Evolutionary conservation across 2,113 vertebrate genomes (phyloP).

Genomic region (Arizona elegans): DNA sequence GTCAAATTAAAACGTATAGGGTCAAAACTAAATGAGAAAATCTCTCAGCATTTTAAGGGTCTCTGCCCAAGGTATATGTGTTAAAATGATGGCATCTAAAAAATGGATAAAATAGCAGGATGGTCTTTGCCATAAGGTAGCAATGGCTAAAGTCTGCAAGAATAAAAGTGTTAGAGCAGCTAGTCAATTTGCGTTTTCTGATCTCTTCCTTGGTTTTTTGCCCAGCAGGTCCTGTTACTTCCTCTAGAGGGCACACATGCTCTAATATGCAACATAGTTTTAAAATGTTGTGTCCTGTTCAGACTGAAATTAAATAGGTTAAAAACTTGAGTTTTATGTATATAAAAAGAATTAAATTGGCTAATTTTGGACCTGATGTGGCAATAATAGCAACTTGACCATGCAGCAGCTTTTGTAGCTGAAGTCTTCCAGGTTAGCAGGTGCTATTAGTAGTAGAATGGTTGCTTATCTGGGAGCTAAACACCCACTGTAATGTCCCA

Average conservation of each 20-base stretch:
- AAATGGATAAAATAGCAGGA: not conserved
- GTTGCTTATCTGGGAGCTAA: not conserved
- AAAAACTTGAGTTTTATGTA: not conserved
- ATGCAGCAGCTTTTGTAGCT: not conserved
- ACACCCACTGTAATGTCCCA: no score
- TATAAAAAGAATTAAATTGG: not conserved
- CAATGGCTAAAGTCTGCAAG: not conserved
- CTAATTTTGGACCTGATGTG: not conserved
- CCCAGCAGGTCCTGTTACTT: not conserved
- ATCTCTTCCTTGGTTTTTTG: not conserved
- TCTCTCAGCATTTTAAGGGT: not conserved
- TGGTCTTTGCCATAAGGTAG: not conserved
- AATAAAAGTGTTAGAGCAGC: not conserved
- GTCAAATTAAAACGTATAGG: not conserved
- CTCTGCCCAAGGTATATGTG: not conserved
- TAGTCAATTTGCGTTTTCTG: not conserved
- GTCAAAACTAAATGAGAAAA: not conserved
- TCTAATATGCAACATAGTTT: not conserved
- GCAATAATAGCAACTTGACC: not conserved
- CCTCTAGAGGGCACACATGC: constrained; percentile 12
- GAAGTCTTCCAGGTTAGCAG: not conserved
- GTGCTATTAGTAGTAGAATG: not conserved
- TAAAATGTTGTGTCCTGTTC: not conserved
- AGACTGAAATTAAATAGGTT: not conserved
- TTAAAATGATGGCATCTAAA: not conserved